phyloP scores from a whole-genome alignment of 2,113 vertebrate species.

The Rhagologus leucostigma region DNA sequence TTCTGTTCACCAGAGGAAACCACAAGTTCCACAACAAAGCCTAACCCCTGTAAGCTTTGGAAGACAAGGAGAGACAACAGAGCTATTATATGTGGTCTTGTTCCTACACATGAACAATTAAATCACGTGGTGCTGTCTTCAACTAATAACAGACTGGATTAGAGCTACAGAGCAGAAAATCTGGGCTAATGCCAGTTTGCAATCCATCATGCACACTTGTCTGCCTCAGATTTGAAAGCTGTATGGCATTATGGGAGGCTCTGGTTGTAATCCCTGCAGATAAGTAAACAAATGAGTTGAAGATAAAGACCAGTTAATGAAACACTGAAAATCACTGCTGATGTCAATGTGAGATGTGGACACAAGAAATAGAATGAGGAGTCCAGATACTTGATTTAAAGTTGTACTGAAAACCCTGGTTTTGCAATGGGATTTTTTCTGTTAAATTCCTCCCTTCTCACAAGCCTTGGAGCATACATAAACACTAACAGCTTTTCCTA shows the following conservation, averaged over 20 bases:
- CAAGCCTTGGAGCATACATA: not conserved
- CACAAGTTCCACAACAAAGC: not conserved
- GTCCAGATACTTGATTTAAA: not conserved
- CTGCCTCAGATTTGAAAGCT: not conserved
- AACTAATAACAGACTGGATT: not conserved
- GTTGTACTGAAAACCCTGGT: not conserved
- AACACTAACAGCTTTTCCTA: not conserved
- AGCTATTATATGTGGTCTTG: not conserved
- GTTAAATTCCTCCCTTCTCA: not conserved
- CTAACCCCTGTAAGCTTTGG: not conserved
- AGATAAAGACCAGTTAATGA: not conserved
- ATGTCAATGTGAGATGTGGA: not conserved
- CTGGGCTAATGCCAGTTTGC: not conserved
- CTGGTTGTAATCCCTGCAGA: not conserved
- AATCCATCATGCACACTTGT: not conserved
- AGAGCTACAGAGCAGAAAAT: slow-evolving; percentile 23
- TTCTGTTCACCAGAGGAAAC: not conserved
- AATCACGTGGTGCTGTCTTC: not conserved
- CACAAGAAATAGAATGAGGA: not conserved
- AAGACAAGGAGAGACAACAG: not conserved
- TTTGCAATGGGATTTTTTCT: not conserved
- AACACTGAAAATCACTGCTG: not conserved
- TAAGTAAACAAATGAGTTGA: not conserved
- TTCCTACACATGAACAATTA: not conserved
- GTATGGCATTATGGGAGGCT: not conserved